Evolutionary conservation across 2,797 vertebrate species (phyloP), one percentile per base, ranked within the genome.

Genomic region (Scolopax bukidnonensis): DNA sequence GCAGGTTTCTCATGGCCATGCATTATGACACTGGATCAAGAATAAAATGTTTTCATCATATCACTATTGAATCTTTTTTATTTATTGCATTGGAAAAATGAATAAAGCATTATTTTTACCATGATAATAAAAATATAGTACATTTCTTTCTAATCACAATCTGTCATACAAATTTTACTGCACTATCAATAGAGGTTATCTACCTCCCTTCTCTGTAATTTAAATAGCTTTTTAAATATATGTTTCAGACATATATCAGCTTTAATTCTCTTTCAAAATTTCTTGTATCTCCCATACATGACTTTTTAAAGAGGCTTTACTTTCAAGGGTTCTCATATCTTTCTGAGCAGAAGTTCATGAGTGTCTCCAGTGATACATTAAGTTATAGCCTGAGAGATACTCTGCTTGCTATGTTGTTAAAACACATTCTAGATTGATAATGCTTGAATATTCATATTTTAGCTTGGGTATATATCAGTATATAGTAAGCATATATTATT

Each of bases 161-260:
- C 47, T 53, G 54, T 54, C 17, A 41, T 16, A 45, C 24, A 86
- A 15, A 64, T 86, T 84, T 56, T 67, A 13, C n/a, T 63, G 45
- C 9, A 51, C 12, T 21, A 45, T 2, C 10, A 67, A 19, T 10
- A 70, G 12, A 32, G 0, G 0, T 40, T 43, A 14, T 32, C 7
- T 48, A 14, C 27, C 6, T 57, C 13, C 14, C 9, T 47, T 40
- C 69, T 23, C 12, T 59, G 10, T 53, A 56, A 36, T 36, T 36
- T 36, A 36, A 36, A 36, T 36, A 36, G 36, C 10, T 9, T n/a
- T 61, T 18, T 2, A 68, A 87, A 59, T 43, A 60, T 47, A 33
- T n/a, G 16, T 68, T 78, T 91, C 28, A 27, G 13, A 33, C 5
- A 63, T 81, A 43, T 28, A 12, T 63, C 38, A 74, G 4, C 5